Percentiles rank a stretch among this genome's conserved stretches.
Evolutionary conservation across 30 jellyfish, hydroid and myxozoan genomes (phyloP).

Genomic region (Mastigias papua): DNA sequence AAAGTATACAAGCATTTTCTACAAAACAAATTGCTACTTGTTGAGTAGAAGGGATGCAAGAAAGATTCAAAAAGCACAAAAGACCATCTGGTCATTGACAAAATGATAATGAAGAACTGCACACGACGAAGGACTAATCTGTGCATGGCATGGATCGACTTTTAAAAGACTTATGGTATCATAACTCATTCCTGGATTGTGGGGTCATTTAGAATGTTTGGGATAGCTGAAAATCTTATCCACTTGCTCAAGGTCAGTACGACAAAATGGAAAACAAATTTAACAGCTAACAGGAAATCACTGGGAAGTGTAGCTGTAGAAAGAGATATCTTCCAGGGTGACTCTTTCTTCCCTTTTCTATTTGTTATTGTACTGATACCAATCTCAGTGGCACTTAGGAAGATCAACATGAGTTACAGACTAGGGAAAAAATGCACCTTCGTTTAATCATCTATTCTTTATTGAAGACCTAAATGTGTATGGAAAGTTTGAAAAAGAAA

Average conservation of each 20-base stretch:
- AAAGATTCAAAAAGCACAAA: background rate
- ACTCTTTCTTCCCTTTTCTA: conserved; percentile 22
- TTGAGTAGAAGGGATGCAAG: background rate
- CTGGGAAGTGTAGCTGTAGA: background rate
- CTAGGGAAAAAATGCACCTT: background rate
- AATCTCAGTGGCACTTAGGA: background rate
- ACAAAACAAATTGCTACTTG: background rate
- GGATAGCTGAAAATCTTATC: conserved; percentile 4
- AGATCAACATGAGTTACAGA: conserved; percentile 30
- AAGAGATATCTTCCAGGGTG: conserved; percentile 43
- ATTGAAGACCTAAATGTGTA: conserved; percentile 24
- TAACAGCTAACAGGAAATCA: background rate
- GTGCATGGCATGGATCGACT: background rate
- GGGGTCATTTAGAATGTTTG: background rate
- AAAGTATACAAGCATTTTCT: background rate
- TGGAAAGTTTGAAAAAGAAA: conserved; percentile 6
- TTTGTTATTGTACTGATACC: conserved; percentile 24
- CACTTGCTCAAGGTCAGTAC: background rate
- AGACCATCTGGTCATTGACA: background rate
- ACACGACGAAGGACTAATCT: background rate
- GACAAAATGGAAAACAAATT: conserved; percentile 3
- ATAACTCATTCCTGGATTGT: background rate
- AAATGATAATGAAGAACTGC: background rate
- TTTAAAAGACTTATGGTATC: background rate
- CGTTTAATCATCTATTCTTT: conserved; percentile 18